A percentile compares a stretch with the other conserved stretches of the same genome.
These are phyloP conservation scores for Uloborus diversus DNA, from an alignment of 1,140 invertebrate genomes.

Conservation along the genomic window DNA sequence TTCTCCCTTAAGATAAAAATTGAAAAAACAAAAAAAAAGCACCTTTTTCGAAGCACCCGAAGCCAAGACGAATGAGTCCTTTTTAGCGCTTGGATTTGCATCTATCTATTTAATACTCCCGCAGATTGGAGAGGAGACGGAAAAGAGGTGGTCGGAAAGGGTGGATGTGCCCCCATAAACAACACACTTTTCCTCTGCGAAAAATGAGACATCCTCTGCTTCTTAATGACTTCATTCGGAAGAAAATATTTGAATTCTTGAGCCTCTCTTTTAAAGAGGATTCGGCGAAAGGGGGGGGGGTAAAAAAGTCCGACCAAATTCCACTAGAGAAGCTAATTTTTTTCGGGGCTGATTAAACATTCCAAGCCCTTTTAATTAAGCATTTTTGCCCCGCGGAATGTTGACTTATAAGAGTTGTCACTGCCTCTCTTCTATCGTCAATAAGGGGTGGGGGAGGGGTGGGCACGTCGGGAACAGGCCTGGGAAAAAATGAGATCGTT, in stretches of 20 bases:
- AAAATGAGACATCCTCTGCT: conserved; percentile 39
- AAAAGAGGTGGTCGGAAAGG: too few species aligned
- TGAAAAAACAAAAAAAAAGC: too few species aligned
- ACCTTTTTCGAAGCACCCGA: too few species aligned
- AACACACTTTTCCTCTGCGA: neutral
- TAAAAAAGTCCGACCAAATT: conserved; percentile 33
- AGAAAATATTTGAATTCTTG: conserved; percentile 48
- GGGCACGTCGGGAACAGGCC: neutral
- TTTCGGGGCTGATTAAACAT: conserved; percentile 47
- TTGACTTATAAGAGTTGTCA: conserved; percentile 51
- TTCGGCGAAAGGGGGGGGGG: neutral
- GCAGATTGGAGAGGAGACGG: neutral
- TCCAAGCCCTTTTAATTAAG: conserved; percentile 55
- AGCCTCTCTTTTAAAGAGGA: conserved; percentile 4
- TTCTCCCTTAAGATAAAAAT: too few species aligned
- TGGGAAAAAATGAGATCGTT: neutral
- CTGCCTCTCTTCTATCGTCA: conserved; percentile 19
- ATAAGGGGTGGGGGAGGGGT: conserved; percentile 12
- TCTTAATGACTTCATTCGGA: conserved; percentile 34
- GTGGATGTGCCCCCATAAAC: neutral
- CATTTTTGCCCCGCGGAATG: conserved; percentile 51
- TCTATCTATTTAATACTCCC: neutral
- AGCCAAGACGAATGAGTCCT: neutral
- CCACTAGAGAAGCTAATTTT: conserved; percentile 25
- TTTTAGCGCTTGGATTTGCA: neutral